Evolutionary conservation across 1,140 invertebrate genomes (phyloP), one percentile per base, ranked within the genome.

Genomic region (Drosophila nikananu): DNA sequence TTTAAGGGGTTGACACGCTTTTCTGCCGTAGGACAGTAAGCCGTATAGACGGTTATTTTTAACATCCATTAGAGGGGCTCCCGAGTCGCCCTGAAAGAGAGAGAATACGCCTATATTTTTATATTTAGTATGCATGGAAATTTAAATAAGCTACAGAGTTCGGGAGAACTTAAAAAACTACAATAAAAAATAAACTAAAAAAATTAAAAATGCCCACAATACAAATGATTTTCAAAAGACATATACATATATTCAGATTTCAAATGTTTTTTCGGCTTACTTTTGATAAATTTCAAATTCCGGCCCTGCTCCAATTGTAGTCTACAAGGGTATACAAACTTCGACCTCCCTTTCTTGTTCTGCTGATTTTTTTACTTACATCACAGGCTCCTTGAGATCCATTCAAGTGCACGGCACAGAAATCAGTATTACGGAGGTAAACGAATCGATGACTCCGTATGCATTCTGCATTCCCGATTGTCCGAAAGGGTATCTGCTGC

Each of bases 31-130:
- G 0, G 86, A 90, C 2, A 89, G 71, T 21, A 89, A 2, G 6
- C 86, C 86, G 27, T 62, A 77, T 0, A 89, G 5, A 5, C 2
- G 2, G 1, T 73, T 35, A 2, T 41, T 30, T 3, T 39, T 25
- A 12, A 19, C n/a, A 52, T 79, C 51, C 5, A 90, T 17, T 15
- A 89, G 30, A n/a, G 86, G 86, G 17, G 55, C 81, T 23, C 86
- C 86, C 0, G 86, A 89, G 32, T 89, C 86, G 23, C 86, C 86
- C 84, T 89, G 12, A 1, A 75, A 64, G 13, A 21, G 5, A 48
- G 37, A 12, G 2, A 5, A 17, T 6, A 25, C 35, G 13, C 1
- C 12, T 46, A 13, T 5, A 46, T 15, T 23, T 48, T 7, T 5
- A 46, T 21, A 21, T 21, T n/a, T n/a, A n/a, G n/a, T n/a, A 21